Conservation (phyloP, 2,113 vertebrate species). For the Carollia perspicillata region DNA sequence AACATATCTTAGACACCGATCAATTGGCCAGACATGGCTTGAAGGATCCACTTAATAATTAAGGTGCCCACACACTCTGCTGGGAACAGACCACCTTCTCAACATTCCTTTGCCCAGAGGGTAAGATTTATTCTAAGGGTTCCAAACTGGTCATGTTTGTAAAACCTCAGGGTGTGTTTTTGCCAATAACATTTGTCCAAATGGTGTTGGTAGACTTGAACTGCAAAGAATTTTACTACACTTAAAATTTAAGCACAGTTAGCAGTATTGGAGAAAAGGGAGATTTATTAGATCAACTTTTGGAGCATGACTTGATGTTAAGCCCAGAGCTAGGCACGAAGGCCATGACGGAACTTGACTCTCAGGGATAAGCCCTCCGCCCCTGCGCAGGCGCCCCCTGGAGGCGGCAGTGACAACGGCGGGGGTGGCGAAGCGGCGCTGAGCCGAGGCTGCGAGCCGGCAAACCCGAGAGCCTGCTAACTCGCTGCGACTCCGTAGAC, state of each 20-base stretch:
- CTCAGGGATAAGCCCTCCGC: rapidly evolving
- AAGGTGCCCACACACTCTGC: neutral
- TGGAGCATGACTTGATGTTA: neutral
- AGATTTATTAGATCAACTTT: neutral
- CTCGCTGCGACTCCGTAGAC: neutral
- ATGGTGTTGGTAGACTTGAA: neutral
- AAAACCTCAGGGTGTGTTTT: neutral
- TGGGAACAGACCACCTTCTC: neutral
- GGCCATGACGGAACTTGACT: neutral
- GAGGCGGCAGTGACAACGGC: neutral
- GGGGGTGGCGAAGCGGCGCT: neutral
- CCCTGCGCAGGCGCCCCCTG: constrained; percentile 48
- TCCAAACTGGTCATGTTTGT: neutral
- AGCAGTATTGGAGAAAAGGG: neutral
- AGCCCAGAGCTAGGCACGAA: neutral
- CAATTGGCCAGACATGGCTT: neutral
- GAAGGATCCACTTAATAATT: neutral
- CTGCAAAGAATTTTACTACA: neutral
- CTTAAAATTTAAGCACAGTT: neutral
- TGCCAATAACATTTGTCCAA: neutral
- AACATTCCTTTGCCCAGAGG: neutral
- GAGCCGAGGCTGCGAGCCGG: neutral
- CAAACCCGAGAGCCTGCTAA: neutral
- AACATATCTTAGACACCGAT: neutral
- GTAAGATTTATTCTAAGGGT: neutral